phyloP scores from a whole-genome alignment of 2,113 vertebrate species.

The Arizona elegans region DNA sequence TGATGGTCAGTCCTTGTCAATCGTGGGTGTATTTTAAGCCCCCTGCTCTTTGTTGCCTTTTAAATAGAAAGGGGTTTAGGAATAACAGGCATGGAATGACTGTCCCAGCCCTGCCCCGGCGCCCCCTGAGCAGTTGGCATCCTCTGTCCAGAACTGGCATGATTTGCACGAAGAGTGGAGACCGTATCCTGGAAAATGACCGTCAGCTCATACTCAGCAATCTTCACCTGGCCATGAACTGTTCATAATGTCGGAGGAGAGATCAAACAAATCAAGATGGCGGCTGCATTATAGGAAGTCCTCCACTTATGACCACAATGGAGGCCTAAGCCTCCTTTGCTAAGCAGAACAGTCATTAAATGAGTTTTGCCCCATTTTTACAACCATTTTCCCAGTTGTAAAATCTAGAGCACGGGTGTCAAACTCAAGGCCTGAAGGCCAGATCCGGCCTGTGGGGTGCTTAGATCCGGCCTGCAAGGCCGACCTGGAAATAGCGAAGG shows the following conservation, averaged over 20 bases:
- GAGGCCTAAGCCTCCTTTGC: not conserved
- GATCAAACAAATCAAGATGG: not conserved
- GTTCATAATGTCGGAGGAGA: not conserved
- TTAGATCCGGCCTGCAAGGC: too few relatives aligned
- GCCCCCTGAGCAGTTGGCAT: not conserved
- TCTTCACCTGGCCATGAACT: not conserved
- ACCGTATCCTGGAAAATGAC: too few relatives aligned
- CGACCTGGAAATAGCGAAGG: too few relatives aligned
- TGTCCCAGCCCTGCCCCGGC: not conserved
- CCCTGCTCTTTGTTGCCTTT: not conserved
- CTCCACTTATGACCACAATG: not conserved
- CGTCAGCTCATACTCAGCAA: too few relatives aligned
- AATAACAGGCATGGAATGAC: not conserved
- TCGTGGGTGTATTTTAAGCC: conserved; percentile 12
- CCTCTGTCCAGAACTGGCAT: not conserved
- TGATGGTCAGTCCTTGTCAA: conserved; percentile 1
- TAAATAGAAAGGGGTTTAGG: not conserved
- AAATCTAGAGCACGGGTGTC: too few relatives aligned
- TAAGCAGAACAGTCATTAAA: too few relatives aligned
- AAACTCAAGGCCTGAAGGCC: too few relatives aligned
- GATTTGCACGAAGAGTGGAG: not conserved
- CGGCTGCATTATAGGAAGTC: not conserved
- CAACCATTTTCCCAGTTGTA: not conserved
- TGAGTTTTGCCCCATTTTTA: not conserved
- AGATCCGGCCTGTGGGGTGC: too few relatives aligned